A percentile compares a stretch with the other conserved stretches of the same genome.
Conservation (phyloP, 37 sponge, comb jelly and placozoan genomes). For the Crambe crambe region DNA sequence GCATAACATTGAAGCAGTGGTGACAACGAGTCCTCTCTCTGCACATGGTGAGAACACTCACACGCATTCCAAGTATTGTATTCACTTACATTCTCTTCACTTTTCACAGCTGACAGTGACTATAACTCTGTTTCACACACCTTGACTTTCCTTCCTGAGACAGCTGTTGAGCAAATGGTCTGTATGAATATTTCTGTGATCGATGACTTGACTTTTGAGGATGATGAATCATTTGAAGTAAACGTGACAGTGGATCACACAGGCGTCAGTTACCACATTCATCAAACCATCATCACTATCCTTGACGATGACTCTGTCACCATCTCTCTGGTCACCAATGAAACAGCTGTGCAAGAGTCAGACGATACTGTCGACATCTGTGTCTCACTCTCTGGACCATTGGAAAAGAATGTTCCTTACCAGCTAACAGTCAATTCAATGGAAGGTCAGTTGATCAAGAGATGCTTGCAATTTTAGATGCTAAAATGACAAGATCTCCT, state of each 20-base stretch:
- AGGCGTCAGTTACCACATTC: slow-evolving; percentile 25
- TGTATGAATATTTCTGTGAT: slow-evolving; percentile 10
- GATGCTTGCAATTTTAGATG: background rate
- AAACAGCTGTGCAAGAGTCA: background rate
- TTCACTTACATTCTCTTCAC: background rate
- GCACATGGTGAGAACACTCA: background rate
- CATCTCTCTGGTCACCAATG: background rate
- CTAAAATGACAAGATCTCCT: background rate
- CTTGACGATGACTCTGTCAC: slow-evolving; percentile 23
- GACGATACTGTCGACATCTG: slow-evolving; percentile 3
- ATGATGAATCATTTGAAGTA: slow-evolving; percentile 5
- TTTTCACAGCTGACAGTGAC: slow-evolving; percentile 20
- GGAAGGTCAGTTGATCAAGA: slow-evolving; percentile 31
- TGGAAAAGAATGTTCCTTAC: slow-evolving; percentile 1
- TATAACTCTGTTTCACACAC: background rate
- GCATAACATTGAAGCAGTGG: background rate
- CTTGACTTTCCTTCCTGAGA: slow-evolving; percentile 1
- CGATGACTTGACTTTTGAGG: slow-evolving; percentile 22
- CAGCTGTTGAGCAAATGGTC: background rate
- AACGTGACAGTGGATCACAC: background rate
- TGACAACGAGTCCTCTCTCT: background rate
- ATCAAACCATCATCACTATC: slow-evolving; percentile 2
- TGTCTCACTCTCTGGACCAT: background rate
- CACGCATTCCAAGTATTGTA: background rate
- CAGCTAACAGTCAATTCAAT: background rate